Evolutionary conservation across 2,113 vertebrate species (phyloP).

Genomic region (Xyliphius kryptos): DNA sequence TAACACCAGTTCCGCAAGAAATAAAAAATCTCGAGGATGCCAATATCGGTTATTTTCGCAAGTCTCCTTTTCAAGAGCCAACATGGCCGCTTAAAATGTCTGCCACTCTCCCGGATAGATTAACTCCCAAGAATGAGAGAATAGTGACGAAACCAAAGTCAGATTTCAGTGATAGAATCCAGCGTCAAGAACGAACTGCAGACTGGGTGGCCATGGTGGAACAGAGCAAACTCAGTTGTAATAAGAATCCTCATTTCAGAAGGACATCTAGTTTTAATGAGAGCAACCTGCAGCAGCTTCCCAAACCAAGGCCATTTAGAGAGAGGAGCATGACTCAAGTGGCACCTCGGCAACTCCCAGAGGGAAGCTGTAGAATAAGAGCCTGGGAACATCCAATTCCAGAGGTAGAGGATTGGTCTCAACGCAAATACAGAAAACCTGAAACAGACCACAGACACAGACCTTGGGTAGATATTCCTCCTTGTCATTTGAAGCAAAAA

Average conservation of each 20-base stretch:
- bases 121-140: slow-evolving; percentile 65
- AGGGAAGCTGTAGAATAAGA: slow-evolving; percentile 65
- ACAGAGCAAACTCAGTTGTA: slow-evolving; percentile 55
- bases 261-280: slow-evolving; percentile 89
- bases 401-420: slow-evolving; percentile 56
- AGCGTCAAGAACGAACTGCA: slow-evolving; percentile 66
- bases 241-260: slow-evolving; percentile 74
- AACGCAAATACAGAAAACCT: slow-evolving; percentile 46
- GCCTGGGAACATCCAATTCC: slow-evolving; percentile 65
- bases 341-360: slow-evolving; percentile 65
- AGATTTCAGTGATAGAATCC: slow-evolving; percentile 56
- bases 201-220: slow-evolving; percentile 74
- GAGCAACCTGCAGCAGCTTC: slow-evolving; percentile 65
- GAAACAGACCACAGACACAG: slow-evolving; percentile 44
- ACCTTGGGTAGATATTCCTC: slow-evolving; percentile 42
- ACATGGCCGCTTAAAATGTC: slow-evolving; percentile 34
- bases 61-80: slow-evolving; percentile 69
- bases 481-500: slow-evolving; percentile 43
- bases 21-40: slow-evolving; percentile 64
- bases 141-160: slow-evolving; percentile 51
- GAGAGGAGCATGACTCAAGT: slow-evolving; percentile 87
- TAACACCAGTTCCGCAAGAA: slow-evolving; percentile 46
- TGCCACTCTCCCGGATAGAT: slow-evolving; percentile 52
- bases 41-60: slow-evolving; percentile 60
- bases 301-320: slow-evolving; percentile 69